Base-by-base conservation (phyloP, 1,140 invertebrate genomes). In the Drosophila oshimai region DNA sequence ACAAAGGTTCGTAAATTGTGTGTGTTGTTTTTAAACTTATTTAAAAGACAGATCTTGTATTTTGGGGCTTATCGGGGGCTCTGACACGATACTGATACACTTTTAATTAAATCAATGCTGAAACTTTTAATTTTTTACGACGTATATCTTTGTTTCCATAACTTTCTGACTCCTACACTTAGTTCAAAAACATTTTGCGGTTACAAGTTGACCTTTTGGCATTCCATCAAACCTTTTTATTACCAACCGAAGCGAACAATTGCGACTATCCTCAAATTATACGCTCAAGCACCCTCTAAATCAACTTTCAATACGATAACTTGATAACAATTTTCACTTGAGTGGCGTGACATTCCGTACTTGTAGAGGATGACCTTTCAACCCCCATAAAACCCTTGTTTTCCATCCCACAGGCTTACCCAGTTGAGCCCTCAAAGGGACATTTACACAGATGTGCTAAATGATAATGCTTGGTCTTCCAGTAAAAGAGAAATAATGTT, bases 341-440 rank as follows among this genome's bases (percentile, higher is more conserved):
- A 53, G 47, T 29, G 53, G 53, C 28, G 46, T 57, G 46, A 51
- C 10, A 33, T 57, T 31, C 18, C 18, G 45, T 57, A 57, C 53
- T 55, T 57, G 29, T 33, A 50, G 13, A 6, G 20, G 33, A n/a
- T 61, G 37, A 44, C 58, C 57, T 44, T 62, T 60, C 58, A 55
- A 44, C 58, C 58, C 58, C 29, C 54, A 62, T 20, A 28, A 28
- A 31, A 6, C 3, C n/a, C 46, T 53, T 22, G 49, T 51, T 28
- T 58, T 58, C 3, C 10, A n/a, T 36, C 29, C 54, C 58, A 45
- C 37, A 34, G 53, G 51, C 26, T 26, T 20, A 62, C 13, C 55
- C 58, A 60, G 58, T 37, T 62, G 37, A 62, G 58, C 58, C 54
- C 6, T 26, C 12, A 26, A 28, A 26, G 24, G 13, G 17, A 29